phyloP scores from a whole-genome alignment of 2,888 invertebrate genomes.

The Campaea margaritaria region DNA sequence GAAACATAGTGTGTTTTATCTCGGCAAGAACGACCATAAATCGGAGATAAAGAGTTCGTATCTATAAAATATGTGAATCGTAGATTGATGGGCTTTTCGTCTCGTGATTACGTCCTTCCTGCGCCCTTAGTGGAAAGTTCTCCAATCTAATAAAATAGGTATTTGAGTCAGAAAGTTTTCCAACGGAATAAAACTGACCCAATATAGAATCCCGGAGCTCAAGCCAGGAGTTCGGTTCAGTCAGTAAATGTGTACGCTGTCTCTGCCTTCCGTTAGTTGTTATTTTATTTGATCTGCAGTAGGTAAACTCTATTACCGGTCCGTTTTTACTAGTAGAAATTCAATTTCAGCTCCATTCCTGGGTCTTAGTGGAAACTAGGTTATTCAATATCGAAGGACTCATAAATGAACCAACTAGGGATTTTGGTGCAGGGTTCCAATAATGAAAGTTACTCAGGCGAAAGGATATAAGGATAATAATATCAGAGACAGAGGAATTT shows the following conservation, averaged over 20 bases:
- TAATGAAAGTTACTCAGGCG: conserved; percentile 22
- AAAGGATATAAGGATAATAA: conserved; percentile 18
- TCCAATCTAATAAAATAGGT: conserved; percentile 17
- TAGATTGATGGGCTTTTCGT: conserved; percentile 17
- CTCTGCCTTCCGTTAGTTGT: conserved; percentile 60
- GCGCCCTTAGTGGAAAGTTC: conserved; percentile 12
- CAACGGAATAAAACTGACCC: conserved; percentile 39
- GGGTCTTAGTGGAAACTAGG: conserved; percentile 72
- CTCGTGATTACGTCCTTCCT: conserved; percentile 4
- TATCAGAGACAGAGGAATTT: neutral
- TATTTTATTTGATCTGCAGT: conserved; percentile 78
- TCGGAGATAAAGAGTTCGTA: conserved; percentile 20
- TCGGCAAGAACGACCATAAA: conserved; percentile 30
- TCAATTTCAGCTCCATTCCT: conserved; percentile 72
- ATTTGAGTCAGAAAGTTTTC: conserved; percentile 23
- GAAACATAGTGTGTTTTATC: conserved; percentile 50
- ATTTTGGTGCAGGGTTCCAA: conserved; percentile 31
- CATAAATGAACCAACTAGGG: conserved; percentile 55
- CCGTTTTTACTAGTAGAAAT: conserved; percentile 80
- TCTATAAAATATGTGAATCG: conserved; percentile 22
- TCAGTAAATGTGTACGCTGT: conserved; percentile 56
- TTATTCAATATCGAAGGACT: conserved; percentile 64
- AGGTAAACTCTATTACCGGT: conserved; percentile 79
- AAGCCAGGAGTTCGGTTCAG: conserved; percentile 15
- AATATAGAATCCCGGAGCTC: conserved; percentile 31